Conservation (phyloP, 23 tunicate genomes). For the Styela plicata region DNA sequence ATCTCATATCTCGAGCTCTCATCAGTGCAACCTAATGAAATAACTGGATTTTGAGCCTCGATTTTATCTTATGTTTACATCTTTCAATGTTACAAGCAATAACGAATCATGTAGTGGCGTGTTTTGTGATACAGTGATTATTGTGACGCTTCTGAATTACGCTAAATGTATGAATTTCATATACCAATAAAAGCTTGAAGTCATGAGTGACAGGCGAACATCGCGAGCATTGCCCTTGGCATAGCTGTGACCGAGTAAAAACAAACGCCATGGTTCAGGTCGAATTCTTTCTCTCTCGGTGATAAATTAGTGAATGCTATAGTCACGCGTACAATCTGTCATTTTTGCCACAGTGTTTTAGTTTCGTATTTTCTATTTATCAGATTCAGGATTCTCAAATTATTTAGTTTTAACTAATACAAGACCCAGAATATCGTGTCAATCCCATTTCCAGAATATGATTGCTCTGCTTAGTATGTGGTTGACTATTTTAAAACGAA, state of each 20-base stretch:
- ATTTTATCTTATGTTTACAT: constrained; percentile 23
- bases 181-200: too few relatives aligned
- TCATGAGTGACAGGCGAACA: not conserved
- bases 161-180: too few relatives aligned
- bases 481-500: too few relatives aligned
- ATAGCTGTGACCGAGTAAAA: not conserved
- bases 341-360: too few relatives aligned
- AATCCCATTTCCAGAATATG: too few relatives aligned
- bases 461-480: too few relatives aligned
- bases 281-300: not conserved
- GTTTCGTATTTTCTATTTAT: too few relatives aligned
- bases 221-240: not conserved
- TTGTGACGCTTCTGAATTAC: not conserved
- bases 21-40: constrained; percentile 11
- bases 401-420: too few relatives aligned
- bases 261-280: not conserved
- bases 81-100: constrained; percentile 6
- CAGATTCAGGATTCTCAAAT: too few relatives aligned
- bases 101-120: constrained; percentile 16
- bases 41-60: not conserved
- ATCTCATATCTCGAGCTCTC: constrained; percentile 15
- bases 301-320: not conserved
- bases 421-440: too few relatives aligned
- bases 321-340: not conserved
- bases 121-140: constrained; percentile 13